Percentiles rank a stretch among this genome's conserved stretches.
These are phyloP conservation scores for Actinemys pallida DNA, from an alignment of 2,113 vertebrate species.

Conservation along the genomic window DNA sequence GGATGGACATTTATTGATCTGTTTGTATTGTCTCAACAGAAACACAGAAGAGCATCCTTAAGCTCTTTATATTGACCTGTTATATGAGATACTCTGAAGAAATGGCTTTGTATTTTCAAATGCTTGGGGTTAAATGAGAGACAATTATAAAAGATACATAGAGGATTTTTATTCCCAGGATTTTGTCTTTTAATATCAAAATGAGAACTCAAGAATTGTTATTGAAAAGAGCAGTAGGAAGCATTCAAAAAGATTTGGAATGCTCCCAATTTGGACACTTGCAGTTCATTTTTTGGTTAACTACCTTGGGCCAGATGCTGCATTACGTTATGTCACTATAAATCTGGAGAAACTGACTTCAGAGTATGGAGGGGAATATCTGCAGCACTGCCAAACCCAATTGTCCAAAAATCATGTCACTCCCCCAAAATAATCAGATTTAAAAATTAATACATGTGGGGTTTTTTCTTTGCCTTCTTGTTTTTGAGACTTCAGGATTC, in stretches of 20 bases:
- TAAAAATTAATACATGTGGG: background rate
- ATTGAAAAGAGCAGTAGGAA: background rate
- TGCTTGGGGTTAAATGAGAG: background rate
- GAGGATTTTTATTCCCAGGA: background rate
- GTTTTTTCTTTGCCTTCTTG: background rate
- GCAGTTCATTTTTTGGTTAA: fast-evolving
- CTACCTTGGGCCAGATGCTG: background rate
- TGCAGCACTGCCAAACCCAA: background rate
- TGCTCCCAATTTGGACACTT: background rate
- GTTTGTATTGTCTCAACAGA: background rate
- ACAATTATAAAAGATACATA: background rate
- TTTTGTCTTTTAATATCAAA: background rate
- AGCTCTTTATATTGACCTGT: background rate
- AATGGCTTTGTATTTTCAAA: background rate
- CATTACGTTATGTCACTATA: background rate
- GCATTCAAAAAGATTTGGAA: background rate
- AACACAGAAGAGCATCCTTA: background rate
- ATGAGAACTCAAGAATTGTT: background rate
- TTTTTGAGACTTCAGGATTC: slow-evolving; percentile 9
- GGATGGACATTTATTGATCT: background rate
- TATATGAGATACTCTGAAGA: background rate
- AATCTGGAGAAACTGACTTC: background rate
- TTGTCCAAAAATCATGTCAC: background rate
- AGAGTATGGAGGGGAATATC: background rate
- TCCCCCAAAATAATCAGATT: background rate